phyloP scores from a whole-genome alignment of 2,888 invertebrate genomes.

The Ectropis crepuscularia region DNA sequence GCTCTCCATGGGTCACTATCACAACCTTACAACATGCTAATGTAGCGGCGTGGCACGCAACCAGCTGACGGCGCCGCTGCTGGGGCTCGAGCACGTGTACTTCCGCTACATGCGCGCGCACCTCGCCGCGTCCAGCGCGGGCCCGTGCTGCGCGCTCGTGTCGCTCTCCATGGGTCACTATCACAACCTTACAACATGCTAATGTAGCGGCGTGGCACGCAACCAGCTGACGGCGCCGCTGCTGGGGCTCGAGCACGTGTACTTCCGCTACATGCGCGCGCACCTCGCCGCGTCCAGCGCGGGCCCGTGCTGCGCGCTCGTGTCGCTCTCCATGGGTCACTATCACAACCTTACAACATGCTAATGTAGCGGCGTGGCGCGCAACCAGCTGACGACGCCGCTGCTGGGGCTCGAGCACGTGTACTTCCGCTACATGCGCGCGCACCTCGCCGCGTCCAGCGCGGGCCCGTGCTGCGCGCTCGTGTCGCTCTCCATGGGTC shows the following conservation, averaged over 20 bases:
- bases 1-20: slow-evolving; percentile 89
- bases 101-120: slow-evolving; percentile 96
- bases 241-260: slow-evolving; percentile 95
- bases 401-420: slow-evolving; percentile 95
- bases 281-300: slow-evolving; percentile 94
- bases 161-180: slow-evolving; percentile 92
- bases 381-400: slow-evolving; percentile 95
- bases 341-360: neutral
- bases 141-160: slow-evolving; percentile 97
- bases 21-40: neutral
- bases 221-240: slow-evolving; percentile 95
- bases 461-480: slow-evolving; percentile 97
- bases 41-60: slow-evolving; percentile 99
- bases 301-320: slow-evolving; percentile 96
- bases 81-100: slow-evolving; percentile 96
- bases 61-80: slow-evolving; percentile 93
- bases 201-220: too few species aligned
- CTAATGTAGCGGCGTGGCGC: too few species aligned
- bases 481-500: slow-evolving; percentile 95
- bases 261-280: slow-evolving; percentile 96
- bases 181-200: neutral
- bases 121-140: slow-evolving; percentile 94
- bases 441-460: slow-evolving; percentile 94
- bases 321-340: slow-evolving; percentile 94
- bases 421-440: slow-evolving; percentile 96